These are phyloP conservation scores for Papilio xuthus DNA, from an alignment of 1,140 invertebrate species.

Conservation along the genomic window DNA sequence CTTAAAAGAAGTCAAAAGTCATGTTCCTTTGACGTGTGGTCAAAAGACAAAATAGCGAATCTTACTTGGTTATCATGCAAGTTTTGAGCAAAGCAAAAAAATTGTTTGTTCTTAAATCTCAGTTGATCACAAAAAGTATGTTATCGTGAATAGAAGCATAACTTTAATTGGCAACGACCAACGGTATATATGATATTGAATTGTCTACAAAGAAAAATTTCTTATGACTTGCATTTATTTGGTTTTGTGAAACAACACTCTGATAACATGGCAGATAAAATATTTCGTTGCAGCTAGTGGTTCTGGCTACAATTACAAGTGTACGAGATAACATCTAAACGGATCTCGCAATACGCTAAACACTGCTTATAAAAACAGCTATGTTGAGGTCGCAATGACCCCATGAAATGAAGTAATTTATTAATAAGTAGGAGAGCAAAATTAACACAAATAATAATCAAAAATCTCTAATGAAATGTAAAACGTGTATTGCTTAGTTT, in stretches of 20 bases:
- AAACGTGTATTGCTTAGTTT: slow-evolving; percentile 25
- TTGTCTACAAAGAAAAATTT: neutral
- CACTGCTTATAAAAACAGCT: neutral
- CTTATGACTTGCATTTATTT: neutral
- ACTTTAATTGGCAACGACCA: no score
- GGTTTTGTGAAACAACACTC: no score
- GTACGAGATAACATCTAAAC: neutral
- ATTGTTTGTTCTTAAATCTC: neutral
- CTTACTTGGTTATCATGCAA: no score
- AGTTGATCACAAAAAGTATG: neutral
- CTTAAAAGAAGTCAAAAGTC: no score
- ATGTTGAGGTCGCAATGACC: neutral
- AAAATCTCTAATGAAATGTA: neutral
- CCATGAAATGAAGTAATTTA: neutral
- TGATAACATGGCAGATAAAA: neutral
- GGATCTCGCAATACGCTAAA: neutral
- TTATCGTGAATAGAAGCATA: neutral
- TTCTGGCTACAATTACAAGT: no score
- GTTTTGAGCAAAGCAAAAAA: neutral
- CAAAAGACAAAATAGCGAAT: no score
- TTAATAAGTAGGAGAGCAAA: neutral
- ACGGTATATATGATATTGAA: neutral
- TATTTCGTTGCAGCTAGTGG: no score
- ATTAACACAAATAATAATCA: neutral
- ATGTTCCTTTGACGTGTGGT: no score